phyloP scores from a whole-genome alignment of 2,888 invertebrate genomes.

The Oscheius sp. region DNA sequence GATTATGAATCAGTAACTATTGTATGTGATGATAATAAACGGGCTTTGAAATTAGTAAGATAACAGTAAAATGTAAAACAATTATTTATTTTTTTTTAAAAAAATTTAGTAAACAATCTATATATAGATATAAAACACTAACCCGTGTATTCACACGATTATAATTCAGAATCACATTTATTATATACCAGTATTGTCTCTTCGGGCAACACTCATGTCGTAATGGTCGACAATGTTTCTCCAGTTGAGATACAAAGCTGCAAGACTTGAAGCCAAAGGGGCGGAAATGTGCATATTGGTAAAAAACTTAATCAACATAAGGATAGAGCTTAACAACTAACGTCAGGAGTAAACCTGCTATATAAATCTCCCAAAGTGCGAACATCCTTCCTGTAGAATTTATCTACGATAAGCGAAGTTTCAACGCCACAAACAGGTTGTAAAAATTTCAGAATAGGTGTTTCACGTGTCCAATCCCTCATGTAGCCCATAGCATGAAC shows the following conservation, averaged over 20 bases:
- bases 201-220: background rate
- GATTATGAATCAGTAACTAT: slow-evolving; percentile 49
- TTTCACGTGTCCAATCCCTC: background rate
- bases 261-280: background rate
- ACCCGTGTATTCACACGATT: background rate
- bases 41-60: slow-evolving; percentile 10
- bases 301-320: slow-evolving; percentile 7
- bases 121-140: background rate
- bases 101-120: background rate
- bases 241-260: slow-evolving; percentile 10
- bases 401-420: background rate
- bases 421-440: slow-evolving; percentile 6
- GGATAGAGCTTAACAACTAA: background rate
- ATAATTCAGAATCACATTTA: background rate
- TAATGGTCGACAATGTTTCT: slow-evolving; percentile 2
- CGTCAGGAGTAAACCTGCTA: background rate
- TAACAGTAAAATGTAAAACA: background rate
- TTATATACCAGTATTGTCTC: background rate
- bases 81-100: background rate
- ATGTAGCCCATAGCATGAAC: background rate
- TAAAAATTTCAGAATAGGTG: background rate
- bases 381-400: background rate
- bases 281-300: background rate
- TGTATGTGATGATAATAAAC: background rate
- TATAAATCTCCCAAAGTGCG: background rate